Evolutionary conservation across 1,140 invertebrate genomes (phyloP), one percentile per base, ranked within the genome.

Genomic region (Phortica variegata): DNA sequence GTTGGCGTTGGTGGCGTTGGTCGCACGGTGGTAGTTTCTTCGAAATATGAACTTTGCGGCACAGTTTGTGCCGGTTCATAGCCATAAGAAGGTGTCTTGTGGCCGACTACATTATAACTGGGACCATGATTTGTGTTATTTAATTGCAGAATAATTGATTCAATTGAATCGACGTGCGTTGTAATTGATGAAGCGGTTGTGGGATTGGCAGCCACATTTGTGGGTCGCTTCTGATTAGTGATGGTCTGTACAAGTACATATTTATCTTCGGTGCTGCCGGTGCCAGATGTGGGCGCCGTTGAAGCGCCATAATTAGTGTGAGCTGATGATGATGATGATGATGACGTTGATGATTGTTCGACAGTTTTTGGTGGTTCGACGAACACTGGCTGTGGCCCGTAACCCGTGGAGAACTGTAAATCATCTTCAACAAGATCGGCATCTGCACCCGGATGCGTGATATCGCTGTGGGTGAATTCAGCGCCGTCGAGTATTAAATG

Each of bases 101-200:
- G 62, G 32, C 48, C 69, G 2, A 71, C 65, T 13, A 74, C 63
- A 37, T 72, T 73, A 47, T 76, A 76, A 37, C 59, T 65, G 32
- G 74, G 73, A 0, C 73, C 73, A 13, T 80, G 79, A 44, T 77
- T 79, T n/a, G 79, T 81, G 15, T 83, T 80, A 55, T 86, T 86
- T 12, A 87, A 60, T 66, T 86, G 85, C 21, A 84, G 80, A 44
- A 87, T 84, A 8, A 87, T 87, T 16, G 79, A 81, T 41, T 82
- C 74, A 43, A 83, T 81, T 3, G 82, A 82, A 16, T 81, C 79
- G 6, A 82, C 61, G 51, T 81, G 80, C 3, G 72, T 76, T n/a
- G 77, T 58, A 37, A 68, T 65, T 50, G 78, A 68, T 4, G 63
- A 58, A 10, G 58, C 51, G 0, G 70, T 71, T 6, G 70, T 73